Conservation (phyloP, 2,113 vertebrate genomes). For the Ascaphus truei region DNA sequence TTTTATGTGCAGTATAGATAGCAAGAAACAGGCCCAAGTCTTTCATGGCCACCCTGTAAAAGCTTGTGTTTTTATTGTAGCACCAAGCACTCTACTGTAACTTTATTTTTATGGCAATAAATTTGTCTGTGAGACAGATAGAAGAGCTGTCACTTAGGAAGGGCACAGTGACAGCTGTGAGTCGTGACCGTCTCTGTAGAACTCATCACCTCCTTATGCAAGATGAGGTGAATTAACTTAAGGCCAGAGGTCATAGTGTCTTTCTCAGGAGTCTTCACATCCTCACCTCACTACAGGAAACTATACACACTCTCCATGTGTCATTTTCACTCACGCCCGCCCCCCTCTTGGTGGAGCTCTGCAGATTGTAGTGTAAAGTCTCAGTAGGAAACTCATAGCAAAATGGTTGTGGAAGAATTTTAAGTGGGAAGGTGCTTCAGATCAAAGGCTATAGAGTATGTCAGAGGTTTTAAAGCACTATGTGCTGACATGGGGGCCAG, state of each 20-base stretch:
- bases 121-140: conserved; percentile 2
- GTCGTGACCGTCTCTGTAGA: conserved; percentile 38
- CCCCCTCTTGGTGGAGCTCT: neutral
- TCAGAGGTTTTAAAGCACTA: rapidly evolving
- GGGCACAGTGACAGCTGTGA: conserved; percentile 41
- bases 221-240: neutral
- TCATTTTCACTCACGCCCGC: conserved; percentile 44
- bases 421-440: conserved; percentile 28
- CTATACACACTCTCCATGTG: conserved; percentile 20
- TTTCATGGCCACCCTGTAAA: no score
- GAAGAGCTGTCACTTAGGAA: neutral
- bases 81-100: no score
- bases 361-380: conserved; percentile 4
- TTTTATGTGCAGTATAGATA: no score
- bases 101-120: conserved; percentile 4
- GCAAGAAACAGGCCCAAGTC: no score
- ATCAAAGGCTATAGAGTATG: conserved; percentile 43
- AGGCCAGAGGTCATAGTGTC: neutral
- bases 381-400: neutral
- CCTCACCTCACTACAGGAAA: rapidly evolving
- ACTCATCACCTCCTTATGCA: conserved; percentile 24
- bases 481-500: neutral
- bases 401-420: conserved; percentile 17
- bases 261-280: conserved; percentile 11
- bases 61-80: no score